Percentiles rank a stretch among this genome's conserved stretches.
phyloP scores from a whole-genome alignment of 2,113 vertebrate genomes.

The Bucco capensis region DNA sequence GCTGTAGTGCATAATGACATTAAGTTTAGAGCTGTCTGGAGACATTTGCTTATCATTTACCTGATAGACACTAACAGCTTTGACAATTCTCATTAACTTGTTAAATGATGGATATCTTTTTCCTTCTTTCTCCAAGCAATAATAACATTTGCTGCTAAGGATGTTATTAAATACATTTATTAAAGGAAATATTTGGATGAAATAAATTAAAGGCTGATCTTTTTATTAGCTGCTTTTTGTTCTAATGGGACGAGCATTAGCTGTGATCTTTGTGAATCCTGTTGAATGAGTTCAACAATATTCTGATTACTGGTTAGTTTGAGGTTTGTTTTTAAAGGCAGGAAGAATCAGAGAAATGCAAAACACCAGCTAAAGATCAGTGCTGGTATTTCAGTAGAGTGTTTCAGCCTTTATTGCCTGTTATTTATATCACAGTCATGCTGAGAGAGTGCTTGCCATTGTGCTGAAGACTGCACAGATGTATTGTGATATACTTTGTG shows the following conservation, averaged over 20 bases:
- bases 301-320: neutral
- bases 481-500: neutral
- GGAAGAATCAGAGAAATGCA: neutral
- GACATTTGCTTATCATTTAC: conserved; percentile 41
- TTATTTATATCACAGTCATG: conserved; percentile 29
- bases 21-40: conserved; percentile 24
- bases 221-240: neutral
- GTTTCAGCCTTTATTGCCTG: conserved; percentile 8
- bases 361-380: neutral
- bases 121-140: neutral
- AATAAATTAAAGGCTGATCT: neutral
- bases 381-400: conserved; percentile 13
- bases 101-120: conserved; percentile 22
- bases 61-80: conserved; percentile 52
- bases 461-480: neutral
- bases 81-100: conserved; percentile 43
- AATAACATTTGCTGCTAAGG: neutral
- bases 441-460: neutral
- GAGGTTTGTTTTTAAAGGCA: conserved; percentile 24
- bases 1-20: conserved; percentile 1
- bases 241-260: neutral
- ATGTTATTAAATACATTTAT: conserved; percentile 32
- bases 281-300: neutral
- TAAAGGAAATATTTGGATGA: neutral
- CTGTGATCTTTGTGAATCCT: neutral